Percentiles rank a stretch among this genome's conserved stretches.
phyloP scores from a whole-genome alignment of 2,888 invertebrate species.

The Habrosyne pyritoides region DNA sequence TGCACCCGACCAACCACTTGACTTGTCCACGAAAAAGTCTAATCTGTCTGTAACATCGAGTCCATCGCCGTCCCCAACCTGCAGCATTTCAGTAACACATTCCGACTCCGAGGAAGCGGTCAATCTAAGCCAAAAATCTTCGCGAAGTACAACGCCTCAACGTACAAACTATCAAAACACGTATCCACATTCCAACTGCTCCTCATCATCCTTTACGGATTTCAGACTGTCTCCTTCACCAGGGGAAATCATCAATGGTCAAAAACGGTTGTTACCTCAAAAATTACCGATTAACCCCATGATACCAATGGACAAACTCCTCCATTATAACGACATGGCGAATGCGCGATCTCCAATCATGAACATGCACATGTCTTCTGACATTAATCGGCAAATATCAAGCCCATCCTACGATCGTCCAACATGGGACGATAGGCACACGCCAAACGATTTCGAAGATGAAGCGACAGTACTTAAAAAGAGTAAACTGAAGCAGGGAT shows the following conservation, averaged over 20 bases:
- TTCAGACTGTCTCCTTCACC: conserved; percentile 80
- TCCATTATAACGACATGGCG: conserved; percentile 82
- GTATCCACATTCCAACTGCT: conserved; percentile 85
- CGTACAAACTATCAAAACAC: conserved; percentile 74
- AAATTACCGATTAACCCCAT: conserved; percentile 67
- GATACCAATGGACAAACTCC: conserved; percentile 87
- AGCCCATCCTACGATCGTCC: conserved; percentile 88
- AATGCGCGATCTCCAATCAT: conserved; percentile 84
- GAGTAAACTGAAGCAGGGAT: conserved; percentile 61
- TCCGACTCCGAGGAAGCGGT: conserved; percentile 89
- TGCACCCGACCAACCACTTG: conserved; percentile 91
- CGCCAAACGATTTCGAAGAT: conserved; percentile 80
- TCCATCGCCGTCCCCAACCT: conserved; percentile 85
- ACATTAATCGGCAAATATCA: conserved; percentile 79
- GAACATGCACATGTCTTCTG: conserved; percentile 76
- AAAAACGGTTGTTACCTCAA: conserved; percentile 61
- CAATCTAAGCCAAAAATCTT: conserved; percentile 89
- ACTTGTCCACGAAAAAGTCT: conserved; percentile 93
- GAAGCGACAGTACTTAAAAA: conserved; percentile 73
- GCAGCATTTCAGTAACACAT: conserved; percentile 85
- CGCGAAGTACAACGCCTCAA: conserved; percentile 85
- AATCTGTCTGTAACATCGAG: conserved; percentile 81
- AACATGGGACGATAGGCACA: conserved; percentile 83
- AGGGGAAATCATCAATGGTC: conserved; percentile 64
- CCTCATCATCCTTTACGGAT: conserved; percentile 80